Evolutionary conservation across 2,888 invertebrate species (phyloP), one percentile per base, ranked within the genome.

Genomic region (Salpingus planirostris): DNA sequence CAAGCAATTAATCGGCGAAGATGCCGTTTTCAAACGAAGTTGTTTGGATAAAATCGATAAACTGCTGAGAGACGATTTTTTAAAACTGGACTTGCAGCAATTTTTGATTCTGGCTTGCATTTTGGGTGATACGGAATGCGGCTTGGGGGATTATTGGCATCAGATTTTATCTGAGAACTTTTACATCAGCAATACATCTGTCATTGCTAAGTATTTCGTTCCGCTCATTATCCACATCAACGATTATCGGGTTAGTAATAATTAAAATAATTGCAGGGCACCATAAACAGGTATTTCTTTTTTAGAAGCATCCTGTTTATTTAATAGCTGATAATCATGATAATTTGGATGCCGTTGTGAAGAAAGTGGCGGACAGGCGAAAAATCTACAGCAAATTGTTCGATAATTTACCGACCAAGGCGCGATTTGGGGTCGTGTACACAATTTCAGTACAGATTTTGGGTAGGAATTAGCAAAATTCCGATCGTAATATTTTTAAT

Each of bases 21-120:
- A 39, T 18, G 14, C n/a, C n/a, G 35, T 35, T 10, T 39, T 39
- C n/a, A 39, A 35, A 24, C 24, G 24, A 12, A 39, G 35, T 2
- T 39, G 39, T 26, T 15, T 39, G 11, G 6, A 29, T 11, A 39
- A 39, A 36, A 32, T 39, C 10, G 39, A 39, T 29, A 31, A 35
- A 26, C 27, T 39, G 14, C 35, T 39, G 7, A 13, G 39, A 26
- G 39, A 39, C 21, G 39, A 39, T 26, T 39, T 35, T 27, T 27
- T 39, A 15, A 39, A 39, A 14, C 11, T 39, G 10, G 35, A 39
- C 3, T 32, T 36, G 15, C 15, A 25, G 21, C 35, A 39, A 13
- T 39, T 29, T 25, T 12, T 36, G 5, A 15, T 36, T 22, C 29
- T 39, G 11, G 35, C 31, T 3, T 27, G 26, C 2, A 25, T 32